A percentile compares a stretch with the other conserved stretches of the same genome.
phyloP scores from a whole-genome alignment of 2,797 vertebrate genomes.

The Carcharodon carcharias region DNA sequence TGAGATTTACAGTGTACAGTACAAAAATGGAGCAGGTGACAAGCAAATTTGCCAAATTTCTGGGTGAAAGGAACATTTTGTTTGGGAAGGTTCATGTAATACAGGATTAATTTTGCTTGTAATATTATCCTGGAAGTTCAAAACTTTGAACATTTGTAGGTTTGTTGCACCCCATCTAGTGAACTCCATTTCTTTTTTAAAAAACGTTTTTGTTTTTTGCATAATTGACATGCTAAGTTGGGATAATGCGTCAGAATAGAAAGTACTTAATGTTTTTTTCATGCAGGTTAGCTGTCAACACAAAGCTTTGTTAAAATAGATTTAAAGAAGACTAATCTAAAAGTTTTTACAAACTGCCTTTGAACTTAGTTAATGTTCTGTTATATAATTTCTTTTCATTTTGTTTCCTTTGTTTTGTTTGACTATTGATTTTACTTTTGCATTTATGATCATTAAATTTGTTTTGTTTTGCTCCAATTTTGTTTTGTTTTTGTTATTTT shows the following conservation, averaged over 20 bases:
- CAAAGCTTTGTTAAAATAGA: constrained; percentile 65
- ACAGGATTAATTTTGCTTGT: not conserved
- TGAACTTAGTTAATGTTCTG: constrained; percentile 69
- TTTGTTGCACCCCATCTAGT: constrained; percentile 66
- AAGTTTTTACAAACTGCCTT: constrained; percentile 80
- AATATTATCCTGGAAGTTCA: constrained; percentile 37
- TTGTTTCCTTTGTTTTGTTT: constrained; percentile 69
- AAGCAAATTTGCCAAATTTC: constrained; percentile 33
- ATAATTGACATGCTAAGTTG: constrained; percentile 61
- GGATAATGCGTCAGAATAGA: constrained; percentile 55
- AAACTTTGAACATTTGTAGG: constrained; percentile 68
- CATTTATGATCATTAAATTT: constrained; percentile 98
- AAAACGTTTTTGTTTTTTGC: constrained; percentile 61
- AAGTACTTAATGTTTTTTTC: constrained; percentile 57
- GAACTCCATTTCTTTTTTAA: constrained; percentile 58
- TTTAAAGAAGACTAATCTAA: constrained; percentile 67
- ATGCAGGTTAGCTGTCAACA: constrained; percentile 65
- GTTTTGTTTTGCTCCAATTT: constrained; percentile 93
- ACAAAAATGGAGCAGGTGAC: constrained; percentile 3
- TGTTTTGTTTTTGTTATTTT: constrained; percentile 46
- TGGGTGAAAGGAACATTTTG: constrained; percentile 40
- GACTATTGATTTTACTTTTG: constrained; percentile 78
- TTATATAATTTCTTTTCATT: constrained; percentile 73
- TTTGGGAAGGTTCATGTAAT: constrained; percentile 37
- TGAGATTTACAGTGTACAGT: constrained; percentile 12